These are phyloP conservation scores for Carollia perspicillata DNA, from an alignment of 2,113 vertebrate genomes.

Conservation along the genomic window DNA sequence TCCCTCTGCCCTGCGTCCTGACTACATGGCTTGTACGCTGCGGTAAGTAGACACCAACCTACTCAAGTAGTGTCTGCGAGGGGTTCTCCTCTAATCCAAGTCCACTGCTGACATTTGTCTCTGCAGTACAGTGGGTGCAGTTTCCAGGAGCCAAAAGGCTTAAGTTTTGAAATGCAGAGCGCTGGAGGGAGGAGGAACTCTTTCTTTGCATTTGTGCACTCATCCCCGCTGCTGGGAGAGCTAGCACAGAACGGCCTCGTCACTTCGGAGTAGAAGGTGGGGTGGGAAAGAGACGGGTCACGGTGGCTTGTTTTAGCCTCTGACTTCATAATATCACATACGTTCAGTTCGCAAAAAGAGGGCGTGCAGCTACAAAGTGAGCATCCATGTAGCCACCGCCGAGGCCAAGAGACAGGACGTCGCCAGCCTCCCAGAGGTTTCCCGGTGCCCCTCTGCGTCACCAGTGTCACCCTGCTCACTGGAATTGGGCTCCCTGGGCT, in stretches of 20 bases:
- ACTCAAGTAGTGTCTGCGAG: not conserved
- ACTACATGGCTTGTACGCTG: not conserved
- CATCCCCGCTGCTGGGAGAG: not conserved
- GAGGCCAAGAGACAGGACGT: not conserved
- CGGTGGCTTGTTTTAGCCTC: not conserved
- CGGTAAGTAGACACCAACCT: slow-evolving; percentile 30
- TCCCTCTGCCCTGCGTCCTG: not conserved
- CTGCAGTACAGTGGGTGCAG: too few relatives aligned
- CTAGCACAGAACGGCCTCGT: not conserved
- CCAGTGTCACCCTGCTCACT: not conserved
- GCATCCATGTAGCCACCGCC: not conserved
- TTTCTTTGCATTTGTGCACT: not conserved
- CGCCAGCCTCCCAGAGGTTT: not conserved
- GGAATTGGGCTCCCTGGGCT: not conserved
- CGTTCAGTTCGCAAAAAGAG: not conserved
- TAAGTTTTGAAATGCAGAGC: not conserved
- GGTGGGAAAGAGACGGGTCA: not conserved
- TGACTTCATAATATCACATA: not conserved
- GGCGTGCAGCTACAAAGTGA: not conserved
- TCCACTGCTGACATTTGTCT: slow-evolving; percentile 20
- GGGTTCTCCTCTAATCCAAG: slow-evolving; percentile 15
- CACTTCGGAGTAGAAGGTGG: not conserved
- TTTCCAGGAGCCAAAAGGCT: not conserved
- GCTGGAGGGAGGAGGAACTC: not conserved
- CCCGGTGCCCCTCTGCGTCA: not conserved